phyloP scores from a whole-genome alignment of 1,140 invertebrate genomes.

The Dinoponera quadriceps region DNA sequence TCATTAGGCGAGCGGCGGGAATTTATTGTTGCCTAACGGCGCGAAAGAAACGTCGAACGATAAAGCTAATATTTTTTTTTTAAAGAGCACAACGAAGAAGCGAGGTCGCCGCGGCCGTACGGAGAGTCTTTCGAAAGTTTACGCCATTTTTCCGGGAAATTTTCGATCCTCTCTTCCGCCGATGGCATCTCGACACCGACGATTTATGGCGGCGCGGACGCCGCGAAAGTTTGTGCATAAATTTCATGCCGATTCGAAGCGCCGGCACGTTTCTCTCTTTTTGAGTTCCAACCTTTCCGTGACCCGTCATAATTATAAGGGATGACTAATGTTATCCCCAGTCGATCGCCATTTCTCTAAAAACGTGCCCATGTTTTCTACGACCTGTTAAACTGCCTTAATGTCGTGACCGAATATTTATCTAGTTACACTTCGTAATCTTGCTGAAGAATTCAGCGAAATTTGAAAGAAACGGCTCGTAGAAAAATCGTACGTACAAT shows the following conservation, averaged over 20 bases:
- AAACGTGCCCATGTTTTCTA: conserved; percentile 31
- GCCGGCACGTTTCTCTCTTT: conserved; percentile 50
- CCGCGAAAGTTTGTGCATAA: conserved; percentile 75
- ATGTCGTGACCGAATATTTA: neutral
- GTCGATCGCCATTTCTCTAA: conserved; percentile 38
- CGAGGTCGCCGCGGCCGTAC: neutral
- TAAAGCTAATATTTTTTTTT: conserved; percentile 45
- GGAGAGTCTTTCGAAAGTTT: conserved; percentile 70
- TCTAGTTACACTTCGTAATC: neutral
- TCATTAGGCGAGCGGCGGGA: neutral
- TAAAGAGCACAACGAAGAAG: conserved; percentile 3
- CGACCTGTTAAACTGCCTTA: conserved; percentile 11
- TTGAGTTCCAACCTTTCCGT: conserved; percentile 49
- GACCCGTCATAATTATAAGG: conserved; percentile 59
- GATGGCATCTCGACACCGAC: conserved; percentile 57
- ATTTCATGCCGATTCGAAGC: conserved; percentile 71
- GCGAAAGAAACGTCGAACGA: conserved; percentile 23
- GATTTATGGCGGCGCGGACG: conserved; percentile 64
- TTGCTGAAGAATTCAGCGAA: no score
- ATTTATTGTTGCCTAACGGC: neutral
- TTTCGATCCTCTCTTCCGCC: conserved; percentile 38
- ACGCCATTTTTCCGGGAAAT: conserved; percentile 70
- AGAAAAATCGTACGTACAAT: no score
- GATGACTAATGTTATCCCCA: conserved; percentile 52
- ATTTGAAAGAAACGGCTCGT: no score